phyloP scores from a whole-genome alignment of 1,140 invertebrate species.

The Wiebesia pumilae region DNA sequence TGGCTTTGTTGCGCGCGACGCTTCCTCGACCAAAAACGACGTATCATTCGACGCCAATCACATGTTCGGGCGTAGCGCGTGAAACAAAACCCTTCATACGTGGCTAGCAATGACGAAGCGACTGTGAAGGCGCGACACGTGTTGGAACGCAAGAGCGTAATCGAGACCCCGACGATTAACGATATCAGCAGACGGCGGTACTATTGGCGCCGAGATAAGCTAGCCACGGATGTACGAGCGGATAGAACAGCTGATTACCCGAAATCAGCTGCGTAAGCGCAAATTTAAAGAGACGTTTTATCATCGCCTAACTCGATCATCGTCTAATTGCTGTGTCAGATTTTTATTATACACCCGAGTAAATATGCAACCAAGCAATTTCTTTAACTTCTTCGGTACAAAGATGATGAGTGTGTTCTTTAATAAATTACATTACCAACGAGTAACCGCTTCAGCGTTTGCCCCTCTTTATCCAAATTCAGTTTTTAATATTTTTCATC shows the following conservation, averaged over 20 bases:
- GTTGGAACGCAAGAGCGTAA: conserved; percentile 32
- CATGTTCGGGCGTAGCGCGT: background rate
- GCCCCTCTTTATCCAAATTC: too few species aligned
- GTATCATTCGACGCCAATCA: background rate
- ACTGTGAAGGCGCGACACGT: conserved; percentile 11
- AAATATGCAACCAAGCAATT: conserved; percentile 2
- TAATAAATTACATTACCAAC: background rate
- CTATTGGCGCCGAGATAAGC: background rate
- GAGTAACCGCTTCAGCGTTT: background rate
- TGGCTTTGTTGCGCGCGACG: background rate
- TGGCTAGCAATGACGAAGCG: background rate
- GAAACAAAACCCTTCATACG: background rate
- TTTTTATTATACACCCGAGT: background rate
- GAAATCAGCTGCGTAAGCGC: conserved; percentile 20
- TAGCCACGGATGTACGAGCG: background rate
- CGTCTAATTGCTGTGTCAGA: background rate
- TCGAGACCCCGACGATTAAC: background rate
- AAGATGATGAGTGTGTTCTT: background rate
- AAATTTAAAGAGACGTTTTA: conserved; percentile 41
- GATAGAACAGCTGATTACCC: conserved; percentile 26
- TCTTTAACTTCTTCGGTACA: background rate
- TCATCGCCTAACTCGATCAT: background rate
- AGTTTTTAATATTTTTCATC: too few species aligned
- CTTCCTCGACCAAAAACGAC: background rate
- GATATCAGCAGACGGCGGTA: background rate